Base-by-base conservation (phyloP, 2,888 invertebrate species). In the Pandemis cinnamomeana region DNA sequence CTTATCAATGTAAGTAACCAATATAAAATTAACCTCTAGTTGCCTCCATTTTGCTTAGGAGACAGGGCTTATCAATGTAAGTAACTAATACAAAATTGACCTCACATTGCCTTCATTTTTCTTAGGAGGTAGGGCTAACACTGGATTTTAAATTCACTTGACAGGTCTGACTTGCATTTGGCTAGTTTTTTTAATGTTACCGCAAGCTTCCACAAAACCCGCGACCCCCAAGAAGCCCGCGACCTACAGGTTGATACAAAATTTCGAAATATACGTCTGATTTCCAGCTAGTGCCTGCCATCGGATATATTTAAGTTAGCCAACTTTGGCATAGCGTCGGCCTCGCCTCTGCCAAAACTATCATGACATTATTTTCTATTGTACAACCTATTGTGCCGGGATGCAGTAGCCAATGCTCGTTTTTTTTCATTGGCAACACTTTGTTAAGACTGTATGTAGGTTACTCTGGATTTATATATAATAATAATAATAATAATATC, bases 251-350 rank as follows among this genome's bases (percentile, higher is more conserved):
- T 15, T 15, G 15, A 7, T 55, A 55, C 6, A 15, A n/a, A 55
- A 7, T 10, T 11, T 13, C 20, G 2, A 20, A 58, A 27, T 27
- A 3, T 0, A 48, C 48, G 8, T 48, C 5, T 10, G 67, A 41
- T 15, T 67, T 67, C 10, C 10, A 7, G 53, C 53, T 67, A 67
- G 41, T 11, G 15, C 36, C 41, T 71, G 67, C 63, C 67, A 71
- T 20, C 66, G 67, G n/a, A 53, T 55, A 48, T 75, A 71, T 75
- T 71, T 71, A 67, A 75, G 67, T 20, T 55, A 46, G 64, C 71
- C 55, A 58, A 64, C 55, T 51, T 58, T 64, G 71, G 64, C 71
- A 58, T 64, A 13, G 64, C 44, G 58, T 42, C 2, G 46, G 20
- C 36, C 7, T 44, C 36, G 36, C 13, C 13, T 10, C n/a, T 67